Base-by-base conservation (phyloP, 2,113 vertebrate genomes). In the Anguilla rostrata region DNA sequence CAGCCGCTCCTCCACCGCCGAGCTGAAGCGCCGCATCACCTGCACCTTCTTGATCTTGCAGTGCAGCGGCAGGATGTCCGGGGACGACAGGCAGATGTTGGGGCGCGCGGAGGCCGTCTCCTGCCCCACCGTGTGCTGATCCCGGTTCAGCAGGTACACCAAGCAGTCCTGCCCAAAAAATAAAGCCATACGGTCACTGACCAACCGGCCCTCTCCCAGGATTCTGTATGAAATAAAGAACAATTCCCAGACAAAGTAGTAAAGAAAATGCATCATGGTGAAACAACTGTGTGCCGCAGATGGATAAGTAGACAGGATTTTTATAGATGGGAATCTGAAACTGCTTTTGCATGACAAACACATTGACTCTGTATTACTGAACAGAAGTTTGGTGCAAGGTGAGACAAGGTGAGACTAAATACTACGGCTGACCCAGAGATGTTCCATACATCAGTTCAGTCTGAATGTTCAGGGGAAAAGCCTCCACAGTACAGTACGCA, bases 21-120 rank as follows among this genome's bases (percentile, higher is more conserved):
- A 92, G 9, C 90, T 93, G 88, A 91, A 93, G 40, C 93, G 93
- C 39, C 86, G 89, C 0, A 85, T 29, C 39, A 85, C 84, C 43
- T 46, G 90, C 29, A 78, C 57, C 75, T 91, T 91, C 88, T 93
- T 93, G 80, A 97, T 94, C 90, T 95, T 95, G 92, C 98, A 99
- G 94, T 99, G 98, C 87, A 99, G 96, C 2, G 98, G 97, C 83
- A 99, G 93, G 93, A 99, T 97, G 92, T 99, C 98, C 0, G 98
- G 98, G 7, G 98, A 98, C 0, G 96, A 97, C 75, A 99, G 95
- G 94, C 95, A 98, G 94, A 99, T 98, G 94, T 97, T 98, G 78
- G 98, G 97, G 18, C 97, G 96, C 87, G 97, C 98, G 6, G 97
- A 96, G 0, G 97, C 96, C 0, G 98, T 99, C 93, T 98, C 95